Base-by-base conservation (phyloP, 1,140 invertebrate genomes). In the Papilio polytes region DNA sequence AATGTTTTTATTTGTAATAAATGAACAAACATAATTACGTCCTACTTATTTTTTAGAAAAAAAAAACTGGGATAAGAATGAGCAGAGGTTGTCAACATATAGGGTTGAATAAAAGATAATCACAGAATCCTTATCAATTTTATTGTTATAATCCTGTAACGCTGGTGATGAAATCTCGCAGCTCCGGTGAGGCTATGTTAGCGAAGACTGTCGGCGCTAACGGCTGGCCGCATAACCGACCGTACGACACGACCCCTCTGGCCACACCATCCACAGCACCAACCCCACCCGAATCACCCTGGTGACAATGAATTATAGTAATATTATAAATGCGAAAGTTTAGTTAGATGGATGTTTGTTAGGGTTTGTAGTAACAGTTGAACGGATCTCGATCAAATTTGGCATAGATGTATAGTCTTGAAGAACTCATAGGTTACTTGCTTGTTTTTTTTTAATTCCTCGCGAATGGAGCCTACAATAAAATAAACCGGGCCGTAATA, bases 221-320 rank as follows among this genome's bases (percentile, higher is more conserved):
- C 6, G 20, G 44, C 22, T 51, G 20, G 22, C 74, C 74, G n/a
- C 74, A 76, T 1, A 53, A 13, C 22, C 74, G 74, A 26, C 74
- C 74, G 48, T 18, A 76, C 6, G 74, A 76, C 22, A 76, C 74
- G 22, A 76, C 48, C 1, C 74, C 74, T 9, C 48, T 13, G 48
- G 74, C 74, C 13, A 76, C 74, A 8, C 74, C 74, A 10, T 74
- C 44, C 12, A 74, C 44, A 46, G 48, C 74, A 22, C 44, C 74
- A 10, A 74, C 74, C 0, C 74, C 74, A 7, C 74, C 74, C 31
- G 74, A 74, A 22, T 74, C 74, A 48, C 74, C 74, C 74, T 74
- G 46, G 63, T 70, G 3, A 1, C 7, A 41, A 41, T 41, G 0
- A 41, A 41, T 41, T 4, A 1, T 41, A 41, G 3, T 41, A 36